Evolutionary conservation across 1,140 invertebrate species (phyloP).

Genomic region (Philotrypesis tridentata): DNA sequence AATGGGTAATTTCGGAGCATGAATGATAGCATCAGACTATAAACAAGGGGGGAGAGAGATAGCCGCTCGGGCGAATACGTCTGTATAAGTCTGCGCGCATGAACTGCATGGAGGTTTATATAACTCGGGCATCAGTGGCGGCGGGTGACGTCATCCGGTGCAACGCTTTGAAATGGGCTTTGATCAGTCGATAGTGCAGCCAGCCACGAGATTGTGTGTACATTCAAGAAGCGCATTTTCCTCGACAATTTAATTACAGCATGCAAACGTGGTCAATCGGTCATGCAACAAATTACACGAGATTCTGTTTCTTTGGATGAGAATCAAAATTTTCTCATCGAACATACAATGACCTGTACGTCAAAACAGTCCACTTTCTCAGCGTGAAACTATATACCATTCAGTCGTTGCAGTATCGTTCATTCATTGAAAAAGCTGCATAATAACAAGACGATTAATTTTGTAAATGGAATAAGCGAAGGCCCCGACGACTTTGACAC

Average conservation of each 20-base stretch:
- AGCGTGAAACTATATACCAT: too few species aligned
- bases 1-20: not conserved
- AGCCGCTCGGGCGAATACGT: not conserved
- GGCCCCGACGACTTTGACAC: not conserved
- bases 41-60: not conserved
- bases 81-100: slow-evolving; percentile 8
- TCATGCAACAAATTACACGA: too few species aligned
- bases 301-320: too few species aligned
- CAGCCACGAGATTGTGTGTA: slow-evolving; percentile 31
- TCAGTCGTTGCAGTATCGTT: too few species aligned
- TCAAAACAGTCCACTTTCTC: too few species aligned
- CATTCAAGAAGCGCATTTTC: not conserved
- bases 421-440: not conserved
- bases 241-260: not conserved
- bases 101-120: slow-evolving; percentile 51
- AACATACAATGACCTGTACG: too few species aligned
- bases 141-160: slow-evolving; percentile 43
- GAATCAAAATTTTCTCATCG: too few species aligned
- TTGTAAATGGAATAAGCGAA: not conserved
- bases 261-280: too few species aligned
- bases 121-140: slow-evolving; percentile 50
- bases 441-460: not conserved
- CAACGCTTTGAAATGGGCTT: slow-evolving; percentile 10
- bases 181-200: slow-evolving; percentile 51
- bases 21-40: not conserved